These are phyloP conservation scores for Halichoerus grypus DNA, from an alignment of 2,113 vertebrate species.

Conservation along the genomic window DNA sequence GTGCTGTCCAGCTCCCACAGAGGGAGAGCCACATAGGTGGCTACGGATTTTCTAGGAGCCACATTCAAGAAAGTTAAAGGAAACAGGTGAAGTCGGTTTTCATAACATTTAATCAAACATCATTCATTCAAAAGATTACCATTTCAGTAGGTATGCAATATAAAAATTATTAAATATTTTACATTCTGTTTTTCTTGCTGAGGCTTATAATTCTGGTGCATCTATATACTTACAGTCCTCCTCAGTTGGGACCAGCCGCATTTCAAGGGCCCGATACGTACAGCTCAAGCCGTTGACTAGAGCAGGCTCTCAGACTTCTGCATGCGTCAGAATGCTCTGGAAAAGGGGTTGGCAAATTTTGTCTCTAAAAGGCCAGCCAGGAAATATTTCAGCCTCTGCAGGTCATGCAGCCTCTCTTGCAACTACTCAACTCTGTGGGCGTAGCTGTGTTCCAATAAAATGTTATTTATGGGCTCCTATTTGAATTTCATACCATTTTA, in stretches of 20 bases:
- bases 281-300: not conserved
- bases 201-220: not conserved
- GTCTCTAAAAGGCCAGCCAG: not conserved
- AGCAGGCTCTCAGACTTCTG: not conserved
- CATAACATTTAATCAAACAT: not conserved
- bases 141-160: not conserved
- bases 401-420: fast-evolving
- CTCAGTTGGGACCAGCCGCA: not conserved
- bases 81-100: not conserved
- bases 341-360: not conserved
- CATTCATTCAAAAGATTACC: not conserved
- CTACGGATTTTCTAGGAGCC: not conserved
- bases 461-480: too few relatives aligned
- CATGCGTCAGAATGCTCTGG: not conserved
- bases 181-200: not conserved
- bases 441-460: not conserved
- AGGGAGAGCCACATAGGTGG: not conserved
- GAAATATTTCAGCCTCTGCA: not conserved
- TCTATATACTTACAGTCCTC: fast-evolving
- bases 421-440: fast-evolving
- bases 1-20: too few relatives aligned
- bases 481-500: not conserved
- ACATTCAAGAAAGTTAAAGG: not conserved
- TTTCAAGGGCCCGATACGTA: fast-evolving
- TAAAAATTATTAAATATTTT: not conserved